These are phyloP conservation scores for Drosophila formosana DNA, from an alignment of 2,888 invertebrate species.

Conservation along the genomic window DNA sequence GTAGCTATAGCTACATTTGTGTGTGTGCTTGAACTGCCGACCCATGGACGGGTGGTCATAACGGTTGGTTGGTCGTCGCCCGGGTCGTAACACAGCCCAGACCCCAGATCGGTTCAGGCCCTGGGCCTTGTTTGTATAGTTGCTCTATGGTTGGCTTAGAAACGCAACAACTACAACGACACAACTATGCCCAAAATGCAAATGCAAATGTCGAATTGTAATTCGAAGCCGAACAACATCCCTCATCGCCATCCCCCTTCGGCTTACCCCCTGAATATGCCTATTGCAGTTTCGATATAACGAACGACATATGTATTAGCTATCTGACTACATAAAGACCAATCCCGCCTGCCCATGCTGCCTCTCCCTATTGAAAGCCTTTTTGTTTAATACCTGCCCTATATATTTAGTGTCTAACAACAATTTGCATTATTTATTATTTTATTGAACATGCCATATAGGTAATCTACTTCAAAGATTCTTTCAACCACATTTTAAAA, in stretches of 20 bases:
- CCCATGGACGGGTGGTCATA: slow-evolving; percentile 44
- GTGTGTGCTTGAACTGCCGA: slow-evolving; percentile 48
- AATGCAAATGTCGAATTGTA: slow-evolving; percentile 70
- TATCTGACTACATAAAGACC: not conserved
- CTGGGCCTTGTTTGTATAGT: slow-evolving; percentile 41
- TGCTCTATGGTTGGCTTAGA: slow-evolving; percentile 57
- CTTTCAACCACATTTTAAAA: not conserved
- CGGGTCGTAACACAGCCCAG: slow-evolving; percentile 1
- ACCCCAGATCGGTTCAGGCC: not conserved
- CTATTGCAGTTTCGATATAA: slow-evolving; percentile 26
- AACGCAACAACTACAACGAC: slow-evolving; percentile 30
- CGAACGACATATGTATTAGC: slow-evolving; percentile 13
- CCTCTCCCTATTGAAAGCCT: not conserved
- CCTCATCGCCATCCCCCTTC: not conserved
- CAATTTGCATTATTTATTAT: not conserved
- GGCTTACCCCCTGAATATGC: not conserved
- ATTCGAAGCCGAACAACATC: slow-evolving; percentile 39
- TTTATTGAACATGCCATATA: not conserved
- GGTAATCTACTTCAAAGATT: not conserved
- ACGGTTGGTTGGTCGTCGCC: slow-evolving; percentile 32
- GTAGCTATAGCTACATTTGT: slow-evolving; percentile 28
- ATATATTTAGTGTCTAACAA: not conserved
- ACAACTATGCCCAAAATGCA: slow-evolving; percentile 49
- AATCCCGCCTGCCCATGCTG: not conserved
- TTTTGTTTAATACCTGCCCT: not conserved